phyloP scores from a whole-genome alignment of 1,140 invertebrate species.

The Bathynomus jamesi region DNA sequence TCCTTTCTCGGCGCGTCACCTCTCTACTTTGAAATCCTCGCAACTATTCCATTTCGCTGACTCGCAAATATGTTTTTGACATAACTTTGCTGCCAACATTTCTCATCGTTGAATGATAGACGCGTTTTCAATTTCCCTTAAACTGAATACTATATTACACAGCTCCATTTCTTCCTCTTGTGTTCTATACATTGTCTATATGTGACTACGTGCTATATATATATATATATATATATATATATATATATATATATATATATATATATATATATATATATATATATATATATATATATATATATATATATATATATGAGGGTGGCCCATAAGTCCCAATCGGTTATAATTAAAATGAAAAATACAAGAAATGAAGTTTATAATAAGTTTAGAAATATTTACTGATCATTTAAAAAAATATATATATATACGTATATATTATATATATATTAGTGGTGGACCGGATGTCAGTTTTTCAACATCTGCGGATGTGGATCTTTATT shows the following conservation, averaged over 20 bases:
- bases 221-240: slow-evolving; percentile 5
- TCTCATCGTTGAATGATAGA: neutral
- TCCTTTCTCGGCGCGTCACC: too few species aligned
- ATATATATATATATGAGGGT: neutral
- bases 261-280: slow-evolving; percentile 7
- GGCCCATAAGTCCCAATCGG: too few species aligned
- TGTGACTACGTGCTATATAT: neutral
- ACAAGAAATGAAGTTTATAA: too few species aligned
- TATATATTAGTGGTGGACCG: too few species aligned
- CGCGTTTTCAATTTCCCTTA: neutral
- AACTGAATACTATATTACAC: neutral
- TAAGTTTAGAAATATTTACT: too few species aligned
- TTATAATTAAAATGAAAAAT: too few species aligned
- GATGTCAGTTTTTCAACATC: too few species aligned
- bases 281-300: slow-evolving; percentile 1
- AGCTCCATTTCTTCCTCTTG: neutral
- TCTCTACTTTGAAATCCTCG: too few species aligned
- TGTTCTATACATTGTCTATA: neutral
- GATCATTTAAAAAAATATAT: neutral
- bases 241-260: neutral
- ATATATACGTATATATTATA: too few species aligned
- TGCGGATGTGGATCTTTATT: too few species aligned
- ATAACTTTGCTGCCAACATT: neutral
- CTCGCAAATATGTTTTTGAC: too few species aligned
- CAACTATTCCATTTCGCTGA: too few species aligned